phyloP scores from a whole-genome alignment of 1,140 invertebrate genomes.

The Eumeta japonica region DNA sequence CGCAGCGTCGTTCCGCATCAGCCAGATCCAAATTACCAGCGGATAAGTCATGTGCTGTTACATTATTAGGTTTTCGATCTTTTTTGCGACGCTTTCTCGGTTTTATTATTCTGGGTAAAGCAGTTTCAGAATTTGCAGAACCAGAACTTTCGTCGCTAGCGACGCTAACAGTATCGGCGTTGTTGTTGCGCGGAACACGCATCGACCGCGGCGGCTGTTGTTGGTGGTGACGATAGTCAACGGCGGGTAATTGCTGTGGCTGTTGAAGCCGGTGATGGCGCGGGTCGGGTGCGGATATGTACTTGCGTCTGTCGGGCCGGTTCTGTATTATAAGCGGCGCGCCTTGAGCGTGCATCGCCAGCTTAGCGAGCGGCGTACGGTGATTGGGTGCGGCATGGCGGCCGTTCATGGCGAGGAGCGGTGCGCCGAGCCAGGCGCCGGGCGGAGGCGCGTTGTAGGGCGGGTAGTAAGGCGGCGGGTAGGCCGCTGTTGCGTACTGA shows the following conservation, averaged over 20 bases:
- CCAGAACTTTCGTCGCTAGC: slow-evolving; percentile 75
- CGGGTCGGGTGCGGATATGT: slow-evolving; percentile 35
- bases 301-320: slow-evolving; percentile 51
- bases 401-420: slow-evolving; percentile 66
- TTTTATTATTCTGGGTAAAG: slow-evolving; percentile 83
- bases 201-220: slow-evolving; percentile 34
- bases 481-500: slow-evolving; percentile 46
- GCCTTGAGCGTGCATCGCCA: slow-evolving; percentile 76
- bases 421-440: slow-evolving; percentile 66
- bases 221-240: slow-evolving; percentile 40
- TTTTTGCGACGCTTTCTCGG: slow-evolving; percentile 86
- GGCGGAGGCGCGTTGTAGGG: slow-evolving; percentile 46
- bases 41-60: slow-evolving; percentile 42
- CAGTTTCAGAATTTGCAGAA: slow-evolving; percentile 71
- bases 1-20: slow-evolving; percentile 32
- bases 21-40: slow-evolving; percentile 30
- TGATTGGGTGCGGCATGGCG: slow-evolving; percentile 43
- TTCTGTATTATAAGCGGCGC: slow-evolving; percentile 71
- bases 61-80: slow-evolving; percentile 70
- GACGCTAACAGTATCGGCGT: slow-evolving; percentile 68
- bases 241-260: slow-evolving; percentile 24
- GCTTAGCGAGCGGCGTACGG: slow-evolving; percentile 57
- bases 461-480: slow-evolving; percentile 48
- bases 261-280: slow-evolving; percentile 41
- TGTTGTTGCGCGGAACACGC: slow-evolving; percentile 45